Conservation (phyloP, 2,113 vertebrate species). For the Martes martes region DNA sequence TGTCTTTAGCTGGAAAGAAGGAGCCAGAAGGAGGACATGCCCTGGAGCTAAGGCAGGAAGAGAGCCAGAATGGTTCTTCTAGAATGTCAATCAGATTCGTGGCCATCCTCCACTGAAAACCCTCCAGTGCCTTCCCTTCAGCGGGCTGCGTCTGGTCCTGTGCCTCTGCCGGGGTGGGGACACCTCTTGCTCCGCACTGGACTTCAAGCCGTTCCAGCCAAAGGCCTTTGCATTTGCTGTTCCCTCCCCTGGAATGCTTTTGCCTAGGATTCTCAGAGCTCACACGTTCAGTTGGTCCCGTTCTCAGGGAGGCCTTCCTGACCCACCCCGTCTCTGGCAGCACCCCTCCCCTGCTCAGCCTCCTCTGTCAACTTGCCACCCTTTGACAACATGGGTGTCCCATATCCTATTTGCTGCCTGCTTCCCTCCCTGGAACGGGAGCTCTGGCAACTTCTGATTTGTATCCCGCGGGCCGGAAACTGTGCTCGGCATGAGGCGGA, state of each 20-base stretch:
- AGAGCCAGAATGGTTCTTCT: neutral
- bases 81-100: neutral
- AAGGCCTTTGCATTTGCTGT: neutral
- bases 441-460: neutral
- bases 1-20: neutral
- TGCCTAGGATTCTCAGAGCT: neutral
- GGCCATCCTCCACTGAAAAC: neutral
- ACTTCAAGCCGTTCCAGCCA: neutral
- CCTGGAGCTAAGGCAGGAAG: neutral
- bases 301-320: neutral
- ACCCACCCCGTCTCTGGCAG: neutral
- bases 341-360: neutral
- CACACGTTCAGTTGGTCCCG: neutral
- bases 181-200: neutral
- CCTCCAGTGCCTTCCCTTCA: neutral
- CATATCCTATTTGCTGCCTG: neutral
- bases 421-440: neutral
- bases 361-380: neutral
- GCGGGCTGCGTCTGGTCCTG: too few species aligned
- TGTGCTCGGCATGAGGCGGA: neutral
- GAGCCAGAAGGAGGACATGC: neutral
- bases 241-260: neutral
- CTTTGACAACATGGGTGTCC: too few species aligned
- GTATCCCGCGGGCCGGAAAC: neutral
- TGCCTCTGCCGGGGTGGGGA: neutral